A percentile compares a stretch with the other conserved stretches of the same genome.
These are phyloP conservation scores for Caenorhabditis inopinata DNA, from an alignment of 1,140 invertebrate genomes.

Conservation along the genomic window DNA sequence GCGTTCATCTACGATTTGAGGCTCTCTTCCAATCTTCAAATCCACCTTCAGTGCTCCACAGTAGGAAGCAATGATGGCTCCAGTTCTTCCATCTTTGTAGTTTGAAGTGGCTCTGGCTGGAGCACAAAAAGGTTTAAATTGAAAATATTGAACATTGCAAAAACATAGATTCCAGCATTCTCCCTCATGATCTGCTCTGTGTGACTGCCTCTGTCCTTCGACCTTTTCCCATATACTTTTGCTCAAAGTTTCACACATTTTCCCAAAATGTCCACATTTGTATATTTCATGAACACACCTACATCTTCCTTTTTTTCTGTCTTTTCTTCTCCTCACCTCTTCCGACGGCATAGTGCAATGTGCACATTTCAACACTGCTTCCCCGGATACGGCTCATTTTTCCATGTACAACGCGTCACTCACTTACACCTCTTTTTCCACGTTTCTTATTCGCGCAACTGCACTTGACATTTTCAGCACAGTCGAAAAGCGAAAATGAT, in stretches of 20 bases:
- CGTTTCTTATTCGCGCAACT: neutral
- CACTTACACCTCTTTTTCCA: neutral
- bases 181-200: too few species aligned
- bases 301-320: neutral
- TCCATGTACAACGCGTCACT: neutral
- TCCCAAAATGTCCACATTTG: neutral
- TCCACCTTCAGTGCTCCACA: too few species aligned
- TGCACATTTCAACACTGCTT: neutral
- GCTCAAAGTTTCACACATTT: neutral
- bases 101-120: too few species aligned
- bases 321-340: neutral
- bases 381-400: slow-evolving; percentile 31
- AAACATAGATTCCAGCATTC: too few species aligned
- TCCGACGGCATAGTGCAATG: neutral
- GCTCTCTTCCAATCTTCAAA: too few species aligned
- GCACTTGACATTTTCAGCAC: too few species aligned
- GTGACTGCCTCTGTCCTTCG: too few species aligned
- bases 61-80: too few species aligned
- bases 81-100: too few species aligned
- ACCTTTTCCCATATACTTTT: neutral
- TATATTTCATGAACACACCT: slow-evolving; percentile 19
- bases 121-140: too few species aligned
- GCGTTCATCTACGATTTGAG: too few species aligned
- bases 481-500: neutral
- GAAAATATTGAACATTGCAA: too few species aligned